phyloP scores from a whole-genome alignment of 2,888 invertebrate species.

The Ctena decussata region DNA sequence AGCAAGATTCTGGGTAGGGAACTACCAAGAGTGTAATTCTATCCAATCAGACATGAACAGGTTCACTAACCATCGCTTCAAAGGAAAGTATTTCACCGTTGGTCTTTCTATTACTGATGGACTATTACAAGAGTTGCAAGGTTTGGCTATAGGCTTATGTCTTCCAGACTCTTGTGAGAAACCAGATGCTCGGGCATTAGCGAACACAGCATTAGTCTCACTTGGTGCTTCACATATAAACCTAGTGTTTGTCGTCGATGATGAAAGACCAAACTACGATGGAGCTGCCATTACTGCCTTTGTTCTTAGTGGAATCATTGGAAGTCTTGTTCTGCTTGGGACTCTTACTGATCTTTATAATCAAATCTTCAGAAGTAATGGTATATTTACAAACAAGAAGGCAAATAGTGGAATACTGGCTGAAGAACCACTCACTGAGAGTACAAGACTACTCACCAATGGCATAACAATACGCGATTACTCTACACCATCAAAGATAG shows the following conservation, averaged over 20 bases:
- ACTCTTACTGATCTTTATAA: not conserved
- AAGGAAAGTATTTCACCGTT: slow-evolving; percentile 44
- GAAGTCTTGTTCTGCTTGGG: not conserved
- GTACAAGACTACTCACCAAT: not conserved
- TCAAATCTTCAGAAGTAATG: not conserved
- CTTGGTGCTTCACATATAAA: not conserved
- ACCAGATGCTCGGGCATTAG: not conserved
- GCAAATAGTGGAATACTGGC: not conserved
- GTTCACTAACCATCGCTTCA: slow-evolving; percentile 15
- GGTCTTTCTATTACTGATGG: not conserved
- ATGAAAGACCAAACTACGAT: not conserved
- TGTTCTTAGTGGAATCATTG: not conserved
- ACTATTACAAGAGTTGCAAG: not conserved
- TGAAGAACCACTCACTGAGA: not conserved
- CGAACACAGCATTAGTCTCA: not conserved
- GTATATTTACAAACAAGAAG: not conserved
- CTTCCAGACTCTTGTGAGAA: slow-evolving; percentile 41
- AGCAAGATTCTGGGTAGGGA: slow-evolving; percentile 33
- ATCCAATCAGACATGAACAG: slow-evolving; percentile 11
- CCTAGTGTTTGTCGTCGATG: not conserved
- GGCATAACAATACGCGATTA: not conserved
- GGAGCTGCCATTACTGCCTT: not conserved
- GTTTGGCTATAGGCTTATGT: slow-evolving; percentile 33
- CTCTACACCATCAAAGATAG: not conserved
- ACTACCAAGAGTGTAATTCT: slow-evolving; percentile 42